Evolutionary conservation across 2,113 vertebrate species (phyloP).

Genomic region (Onychorhynchus coronatus): DNA sequence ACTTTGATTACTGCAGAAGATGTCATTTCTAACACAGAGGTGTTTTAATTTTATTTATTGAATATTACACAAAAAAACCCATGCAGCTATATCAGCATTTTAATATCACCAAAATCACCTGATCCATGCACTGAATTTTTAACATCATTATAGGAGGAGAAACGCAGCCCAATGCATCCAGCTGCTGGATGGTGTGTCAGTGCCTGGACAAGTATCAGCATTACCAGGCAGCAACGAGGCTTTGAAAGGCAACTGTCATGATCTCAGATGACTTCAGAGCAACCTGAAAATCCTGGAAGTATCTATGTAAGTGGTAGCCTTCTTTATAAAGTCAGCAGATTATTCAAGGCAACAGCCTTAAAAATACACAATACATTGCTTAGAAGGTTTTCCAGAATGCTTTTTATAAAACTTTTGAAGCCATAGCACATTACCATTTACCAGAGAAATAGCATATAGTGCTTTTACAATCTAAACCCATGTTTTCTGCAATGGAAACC

Average conservation of each 20-base stretch:
- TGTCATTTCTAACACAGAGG: not conserved
- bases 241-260: not conserved
- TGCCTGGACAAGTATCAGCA: not conserved
- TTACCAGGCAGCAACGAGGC: not conserved
- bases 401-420: not conserved
- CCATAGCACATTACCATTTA: not conserved
- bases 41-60: not conserved
- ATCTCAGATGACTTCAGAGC: not conserved
- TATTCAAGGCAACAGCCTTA: not conserved
- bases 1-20: not conserved
- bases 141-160: not conserved
- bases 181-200: not conserved
- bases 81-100: not conserved
- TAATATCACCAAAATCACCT: not conserved
- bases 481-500: not conserved
- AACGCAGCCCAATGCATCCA: not conserved
- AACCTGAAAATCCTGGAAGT: conserved; percentile 16
- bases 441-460: not conserved
- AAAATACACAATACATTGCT: not conserved
- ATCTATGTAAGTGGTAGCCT: not conserved
- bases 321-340: not conserved
- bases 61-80: not conserved
- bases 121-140: not conserved
- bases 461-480: not conserved
- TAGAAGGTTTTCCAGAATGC: not conserved